phyloP scores from a whole-genome alignment of 1,140 invertebrate genomes.

The Macrosteles quadrilineatus region DNA sequence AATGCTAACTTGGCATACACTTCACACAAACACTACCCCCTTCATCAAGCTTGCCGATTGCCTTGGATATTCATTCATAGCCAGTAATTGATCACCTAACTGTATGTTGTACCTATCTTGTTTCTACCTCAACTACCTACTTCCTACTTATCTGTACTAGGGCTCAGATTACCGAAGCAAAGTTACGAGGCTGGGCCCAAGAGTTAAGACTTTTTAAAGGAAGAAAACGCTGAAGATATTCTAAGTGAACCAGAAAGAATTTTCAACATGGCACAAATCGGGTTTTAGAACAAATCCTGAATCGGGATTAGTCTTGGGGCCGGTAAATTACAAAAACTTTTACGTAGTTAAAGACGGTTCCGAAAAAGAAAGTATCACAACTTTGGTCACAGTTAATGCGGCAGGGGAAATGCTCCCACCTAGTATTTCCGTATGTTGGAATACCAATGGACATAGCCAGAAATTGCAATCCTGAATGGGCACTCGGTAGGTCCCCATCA shows the following conservation, averaged over 20 bases:
- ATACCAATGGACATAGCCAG: conserved; percentile 9
- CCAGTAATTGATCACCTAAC: conserved; percentile 14
- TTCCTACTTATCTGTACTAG: no score
- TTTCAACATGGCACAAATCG: not conserved
- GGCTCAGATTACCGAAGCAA: no score
- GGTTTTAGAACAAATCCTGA: not conserved
- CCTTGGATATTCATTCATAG: conserved; percentile 8
- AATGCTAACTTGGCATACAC: no score
- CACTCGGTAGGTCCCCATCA: conserved; percentile 38
- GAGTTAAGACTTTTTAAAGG: not conserved
- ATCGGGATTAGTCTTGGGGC: not conserved
- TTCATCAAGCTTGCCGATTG: no score
- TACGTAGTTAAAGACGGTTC: not conserved
- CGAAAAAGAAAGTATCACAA: not conserved
- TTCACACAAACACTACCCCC: no score
- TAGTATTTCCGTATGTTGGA: conserved; percentile 13
- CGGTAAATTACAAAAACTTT: no score
- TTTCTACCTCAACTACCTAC: no score
- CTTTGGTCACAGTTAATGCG: no score
- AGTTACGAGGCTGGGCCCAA: no score
- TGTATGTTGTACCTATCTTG: not conserved
- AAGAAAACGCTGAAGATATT: not conserved
- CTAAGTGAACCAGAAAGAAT: not conserved
- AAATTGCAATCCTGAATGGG: conserved; percentile 33
- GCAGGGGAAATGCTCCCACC: no score